phyloP scores from a whole-genome alignment of 2,797 vertebrate genomes.

The Pteropus rufus region DNA sequence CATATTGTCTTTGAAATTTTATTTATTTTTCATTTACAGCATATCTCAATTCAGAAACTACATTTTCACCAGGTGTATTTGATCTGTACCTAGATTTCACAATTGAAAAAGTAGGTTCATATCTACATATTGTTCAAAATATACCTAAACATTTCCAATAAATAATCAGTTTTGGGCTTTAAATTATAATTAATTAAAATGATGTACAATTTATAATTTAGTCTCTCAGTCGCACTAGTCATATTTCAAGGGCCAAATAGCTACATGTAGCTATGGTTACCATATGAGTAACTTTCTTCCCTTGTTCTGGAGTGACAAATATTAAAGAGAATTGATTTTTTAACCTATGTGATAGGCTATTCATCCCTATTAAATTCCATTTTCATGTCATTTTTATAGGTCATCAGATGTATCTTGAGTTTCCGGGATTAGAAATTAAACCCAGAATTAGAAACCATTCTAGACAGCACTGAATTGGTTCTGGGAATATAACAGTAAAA shows the following conservation, averaged over 20 bases:
- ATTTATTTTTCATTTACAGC: neutral
- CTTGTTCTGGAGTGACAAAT: neutral
- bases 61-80: neutral
- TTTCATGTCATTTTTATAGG: neutral
- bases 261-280: neutral
- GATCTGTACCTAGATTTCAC: neutral
- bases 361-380: neutral
- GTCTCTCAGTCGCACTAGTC: neutral
- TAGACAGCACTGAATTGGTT: neutral
- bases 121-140: neutral
- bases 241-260: neutral
- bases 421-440: neutral
- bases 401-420: neutral
- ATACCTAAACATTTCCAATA: neutral
- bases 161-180: neutral
- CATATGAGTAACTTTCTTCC: neutral
- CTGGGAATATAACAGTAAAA: neutral
- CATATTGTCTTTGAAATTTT: neutral
- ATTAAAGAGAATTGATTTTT: neutral
- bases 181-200: slow-evolving; percentile 17
- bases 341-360: neutral
- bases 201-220: neutral
- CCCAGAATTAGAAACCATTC: neutral
- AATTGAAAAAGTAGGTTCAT: neutral
- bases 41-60: slow-evolving; percentile 3